Evolutionary conservation across 2,113 vertebrate species (phyloP).

Genomic region (Megaceryle torquata): DNA sequence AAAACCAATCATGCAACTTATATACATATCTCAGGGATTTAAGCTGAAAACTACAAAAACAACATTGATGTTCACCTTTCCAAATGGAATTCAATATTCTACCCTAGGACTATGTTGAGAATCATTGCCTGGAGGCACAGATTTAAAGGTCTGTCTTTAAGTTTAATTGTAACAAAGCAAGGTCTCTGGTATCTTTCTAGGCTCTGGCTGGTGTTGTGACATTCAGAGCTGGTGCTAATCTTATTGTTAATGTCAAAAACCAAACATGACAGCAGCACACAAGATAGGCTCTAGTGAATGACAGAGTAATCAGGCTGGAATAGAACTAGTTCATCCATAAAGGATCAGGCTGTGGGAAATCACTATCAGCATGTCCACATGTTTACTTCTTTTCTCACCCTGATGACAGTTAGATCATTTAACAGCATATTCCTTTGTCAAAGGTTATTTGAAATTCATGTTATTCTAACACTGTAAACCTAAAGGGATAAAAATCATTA

Average conservation of each 20-base stretch:
- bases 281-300: conserved; percentile 73
- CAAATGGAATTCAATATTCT: background rate
- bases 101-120: background rate
- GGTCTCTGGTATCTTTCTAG: conserved; percentile 10
- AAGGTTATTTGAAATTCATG: conserved; percentile 61
- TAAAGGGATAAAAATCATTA: conserved; percentile 27
- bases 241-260: conserved; percentile 75
- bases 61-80: background rate
- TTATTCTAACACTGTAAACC: conserved; percentile 47
- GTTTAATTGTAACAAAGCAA: conserved; percentile 42
- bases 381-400: conserved; percentile 61
- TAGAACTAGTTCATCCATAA: conserved; percentile 67
- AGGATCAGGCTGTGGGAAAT: conserved; percentile 51
- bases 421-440: conserved; percentile 39
- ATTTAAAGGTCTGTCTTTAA: conserved; percentile 57
- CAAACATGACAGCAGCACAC: conserved; percentile 53
- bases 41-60: background rate
- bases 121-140: background rate
- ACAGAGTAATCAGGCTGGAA: conserved; percentile 74
- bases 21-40: background rate
- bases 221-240: conserved; percentile 66
- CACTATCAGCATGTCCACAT: conserved; percentile 68
- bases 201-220: conserved; percentile 44
- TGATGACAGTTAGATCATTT: conserved; percentile 57
- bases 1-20: background rate